Percentiles rank a stretch among this genome's conserved stretches.
phyloP scores from a whole-genome alignment of 2,888 invertebrate genomes.

The Phoenoteleia sp. region DNA sequence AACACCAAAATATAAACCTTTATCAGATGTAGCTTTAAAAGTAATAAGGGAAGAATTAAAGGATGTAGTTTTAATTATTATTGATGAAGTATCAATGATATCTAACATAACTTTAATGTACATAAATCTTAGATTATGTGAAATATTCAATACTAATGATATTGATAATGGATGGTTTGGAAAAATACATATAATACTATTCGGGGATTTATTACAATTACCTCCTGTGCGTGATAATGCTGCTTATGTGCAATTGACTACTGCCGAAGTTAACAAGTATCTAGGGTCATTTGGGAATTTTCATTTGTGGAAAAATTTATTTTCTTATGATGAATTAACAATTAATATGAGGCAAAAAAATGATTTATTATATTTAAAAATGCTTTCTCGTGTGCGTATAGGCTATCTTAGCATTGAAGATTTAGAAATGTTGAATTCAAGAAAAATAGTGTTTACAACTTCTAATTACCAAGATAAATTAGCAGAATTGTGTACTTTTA shows the following conservation, averaged over 20 bases:
- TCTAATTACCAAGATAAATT: too few relatives aligned
- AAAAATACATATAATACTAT: constrained; percentile 75
- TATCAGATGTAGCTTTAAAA: constrained; percentile 77
- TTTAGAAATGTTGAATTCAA: constrained; percentile 19
- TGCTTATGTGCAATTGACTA: constrained; percentile 73
- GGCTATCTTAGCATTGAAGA: constrained; percentile 12
- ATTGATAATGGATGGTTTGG: constrained; percentile 79
- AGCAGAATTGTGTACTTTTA: constrained; percentile 29
- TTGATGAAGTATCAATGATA: constrained; percentile 47
- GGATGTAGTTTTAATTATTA: constrained; percentile 60
- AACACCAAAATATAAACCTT: constrained; percentile 73
- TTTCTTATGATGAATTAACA: constrained; percentile 75
- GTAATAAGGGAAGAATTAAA: constrained; percentile 67
- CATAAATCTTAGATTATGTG: constrained; percentile 75
- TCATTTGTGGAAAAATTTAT: constrained; percentile 77
- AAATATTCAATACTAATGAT: constrained; percentile 67
- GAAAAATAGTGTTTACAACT: too few relatives aligned
- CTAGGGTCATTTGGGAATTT: constrained; percentile 53
- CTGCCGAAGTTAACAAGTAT: constrained; percentile 72
- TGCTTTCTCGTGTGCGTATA: constrained; percentile 64
- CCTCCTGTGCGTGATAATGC: constrained; percentile 78
- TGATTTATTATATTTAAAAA: constrained; percentile 49
- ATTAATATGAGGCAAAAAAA: constrained; percentile 24
- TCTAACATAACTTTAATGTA: constrained; percentile 75
- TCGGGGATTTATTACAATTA: constrained; percentile 77